These are phyloP conservation scores for Euborellia annulipes DNA, from an alignment of 1,140 invertebrate species.

Conservation along the genomic window DNA sequence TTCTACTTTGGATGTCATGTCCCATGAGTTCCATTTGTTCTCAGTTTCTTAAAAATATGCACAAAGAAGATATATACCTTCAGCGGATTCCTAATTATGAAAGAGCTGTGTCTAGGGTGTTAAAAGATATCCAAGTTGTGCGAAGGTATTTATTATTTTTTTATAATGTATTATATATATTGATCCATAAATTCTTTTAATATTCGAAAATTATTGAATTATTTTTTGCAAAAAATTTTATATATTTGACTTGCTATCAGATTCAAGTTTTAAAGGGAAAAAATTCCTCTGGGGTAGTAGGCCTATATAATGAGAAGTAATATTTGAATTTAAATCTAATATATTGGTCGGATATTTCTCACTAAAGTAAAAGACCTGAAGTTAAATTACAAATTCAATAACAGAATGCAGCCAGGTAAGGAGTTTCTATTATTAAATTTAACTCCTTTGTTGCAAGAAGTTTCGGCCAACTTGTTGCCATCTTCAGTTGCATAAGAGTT, in stretches of 20 bases:
- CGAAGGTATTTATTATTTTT: constrained; percentile 38
- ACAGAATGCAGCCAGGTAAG: no score
- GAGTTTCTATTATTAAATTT: no score
- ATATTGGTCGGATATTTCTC: no score
- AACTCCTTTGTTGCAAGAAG: no score
- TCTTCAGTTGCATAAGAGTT: no score
- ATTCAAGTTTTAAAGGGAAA: no score
- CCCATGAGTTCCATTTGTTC: constrained; percentile 14
- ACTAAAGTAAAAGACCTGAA: no score
- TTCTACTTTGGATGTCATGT: not conserved
- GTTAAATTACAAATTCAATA: no score
- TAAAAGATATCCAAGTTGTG: constrained; percentile 65
- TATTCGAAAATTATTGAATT: not conserved
- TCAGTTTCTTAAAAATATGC: constrained; percentile 67
- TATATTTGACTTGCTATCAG: not conserved
- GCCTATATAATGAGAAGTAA: no score
- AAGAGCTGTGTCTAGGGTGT: constrained; percentile 61
- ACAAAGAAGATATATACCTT: constrained; percentile 53
- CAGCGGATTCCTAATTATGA: constrained; percentile 64
- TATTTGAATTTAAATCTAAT: no score
- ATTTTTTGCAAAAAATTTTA: not conserved
- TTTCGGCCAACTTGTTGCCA: no score
- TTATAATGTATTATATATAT: constrained; percentile 1
- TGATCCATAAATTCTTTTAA: not conserved
- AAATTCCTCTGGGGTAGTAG: no score